Conservation (phyloP, 2,113 vertebrate species). For the Poecile atricapillus region DNA sequence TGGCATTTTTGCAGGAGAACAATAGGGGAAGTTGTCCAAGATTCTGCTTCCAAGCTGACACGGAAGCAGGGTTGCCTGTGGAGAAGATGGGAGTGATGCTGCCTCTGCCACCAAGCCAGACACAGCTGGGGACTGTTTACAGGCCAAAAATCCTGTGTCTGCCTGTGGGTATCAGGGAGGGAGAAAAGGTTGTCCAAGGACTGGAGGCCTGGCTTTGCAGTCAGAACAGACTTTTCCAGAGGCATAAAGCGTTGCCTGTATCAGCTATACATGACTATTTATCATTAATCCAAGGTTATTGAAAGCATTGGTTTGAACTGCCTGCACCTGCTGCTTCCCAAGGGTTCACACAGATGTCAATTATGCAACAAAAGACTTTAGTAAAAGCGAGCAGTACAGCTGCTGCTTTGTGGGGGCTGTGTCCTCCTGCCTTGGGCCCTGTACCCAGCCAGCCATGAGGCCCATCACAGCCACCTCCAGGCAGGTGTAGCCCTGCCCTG, state of each 20-base stretch:
- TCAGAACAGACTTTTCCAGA: not conserved
- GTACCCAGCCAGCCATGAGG: not conserved
- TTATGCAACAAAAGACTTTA: not conserved
- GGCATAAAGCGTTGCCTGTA: not conserved
- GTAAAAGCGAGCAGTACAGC: not conserved
- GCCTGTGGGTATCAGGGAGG: not conserved
- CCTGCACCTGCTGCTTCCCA: slow-evolving; percentile 27
- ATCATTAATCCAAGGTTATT: not conserved
- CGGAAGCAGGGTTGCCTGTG: not conserved
- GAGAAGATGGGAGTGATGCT: not conserved
- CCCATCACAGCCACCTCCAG: fast-evolving
- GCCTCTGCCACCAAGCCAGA: not conserved
- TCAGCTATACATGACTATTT: not conserved
- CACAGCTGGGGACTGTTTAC: not conserved
- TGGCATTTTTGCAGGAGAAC: not conserved
- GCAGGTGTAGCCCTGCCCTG: not conserved
- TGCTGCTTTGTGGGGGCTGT: not conserved
- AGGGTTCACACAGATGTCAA: not conserved
- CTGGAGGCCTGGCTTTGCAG: not conserved
- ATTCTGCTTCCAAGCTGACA: not conserved
- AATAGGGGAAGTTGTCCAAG: not conserved
- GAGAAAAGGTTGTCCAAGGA: not conserved
- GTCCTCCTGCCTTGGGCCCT: fast-evolving
- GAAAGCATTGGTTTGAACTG: not conserved
- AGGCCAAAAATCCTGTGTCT: not conserved